phyloP scores from a whole-genome alignment of 2,888 invertebrate species.

The Meliscaeva auricollis region DNA sequence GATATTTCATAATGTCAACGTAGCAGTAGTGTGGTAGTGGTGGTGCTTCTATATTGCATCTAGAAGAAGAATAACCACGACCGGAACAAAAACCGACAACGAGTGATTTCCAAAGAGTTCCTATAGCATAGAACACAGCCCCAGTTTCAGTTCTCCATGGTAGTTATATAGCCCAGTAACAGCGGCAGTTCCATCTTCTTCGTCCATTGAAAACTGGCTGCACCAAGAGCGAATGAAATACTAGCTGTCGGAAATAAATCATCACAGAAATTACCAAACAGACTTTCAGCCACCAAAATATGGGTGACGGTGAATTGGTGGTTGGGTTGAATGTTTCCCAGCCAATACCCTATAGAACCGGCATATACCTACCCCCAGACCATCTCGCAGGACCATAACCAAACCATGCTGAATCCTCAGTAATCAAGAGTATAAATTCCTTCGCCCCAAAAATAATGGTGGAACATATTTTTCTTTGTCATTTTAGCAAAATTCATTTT shows the following conservation, averaged over 20 bases:
- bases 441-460: neutral
- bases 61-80: conserved; percentile 68
- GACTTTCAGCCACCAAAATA: conserved; percentile 74
- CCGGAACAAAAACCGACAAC: conserved; percentile 76
- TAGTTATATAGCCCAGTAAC: conserved; percentile 3
- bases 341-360: conserved; percentile 49
- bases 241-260: conserved; percentile 75
- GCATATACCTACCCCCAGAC: neutral
- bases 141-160: too few relatives aligned
- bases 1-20: conserved; percentile 76
- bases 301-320: conserved; percentile 48
- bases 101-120: conserved; percentile 74
- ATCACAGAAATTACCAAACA: conserved; percentile 75
- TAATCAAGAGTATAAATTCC: conserved; percentile 54
- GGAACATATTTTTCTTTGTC: conserved; percentile 62
- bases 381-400: conserved; percentile 13
- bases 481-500: conserved; percentile 62
- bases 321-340: conserved; percentile 59
- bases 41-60: conserved; percentile 37
- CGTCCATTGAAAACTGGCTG: conserved; percentile 69
- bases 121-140: too few relatives aligned
- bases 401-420: conserved; percentile 14
- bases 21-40: conserved; percentile 33
- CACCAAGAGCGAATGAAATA: conserved; percentile 71
- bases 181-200: conserved; percentile 67